Evolutionary conservation across 2,888 invertebrate species (phyloP), one percentile per base, ranked within the genome.

Genomic region (Scaptomyza cyrtandrae): DNA sequence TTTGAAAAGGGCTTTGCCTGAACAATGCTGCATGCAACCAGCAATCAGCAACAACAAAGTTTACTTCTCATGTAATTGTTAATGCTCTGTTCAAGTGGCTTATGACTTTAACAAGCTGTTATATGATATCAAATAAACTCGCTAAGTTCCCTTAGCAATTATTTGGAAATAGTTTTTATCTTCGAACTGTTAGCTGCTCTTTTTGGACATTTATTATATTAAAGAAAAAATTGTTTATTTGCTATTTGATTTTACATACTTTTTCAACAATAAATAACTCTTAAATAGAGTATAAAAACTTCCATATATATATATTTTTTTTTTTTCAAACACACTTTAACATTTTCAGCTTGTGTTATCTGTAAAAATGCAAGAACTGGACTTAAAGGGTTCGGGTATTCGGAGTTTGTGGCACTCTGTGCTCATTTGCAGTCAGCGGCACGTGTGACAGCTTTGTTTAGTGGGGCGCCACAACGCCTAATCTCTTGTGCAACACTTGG

Each of bases 381-480:
- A 11, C 11, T 43, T 16, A 43, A 5, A 45, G 29, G 37, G 14
- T 10, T 41, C 37, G 45, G 27, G 13, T 11, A 7, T 31, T 31
- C 6, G 27, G 27, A 3, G 27, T 27, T 2, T 27, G n/a, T n/a
- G n/a, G n/a, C n/a, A n/a, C n/a, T n/a, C n/a, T 72, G 78, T 77
- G 73, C 73, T 61, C 73, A 77, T 74, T 74, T 77, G 66, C 67
- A 74, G 74, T 77, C 78, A 52, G 61, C 39, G 78, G 73, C 73
- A 74, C 78, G 78, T 74, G 78, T 61, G 39, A 31, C 45, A 24
- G 31, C 52, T 50, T 9, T 10, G 35, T 16, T 49, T 39, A 27
- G 55, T 55, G 62, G 56, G 48, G 39, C 16, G 16, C 16, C 41
- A 10, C 16, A 7, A 14, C 9, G 9, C 3, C 39, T 60, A 68